Evolutionary conservation across 2,797 vertebrate species (phyloP), one percentile per base, ranked within the genome.

Genomic region (Trachurus trachurus): DNA sequence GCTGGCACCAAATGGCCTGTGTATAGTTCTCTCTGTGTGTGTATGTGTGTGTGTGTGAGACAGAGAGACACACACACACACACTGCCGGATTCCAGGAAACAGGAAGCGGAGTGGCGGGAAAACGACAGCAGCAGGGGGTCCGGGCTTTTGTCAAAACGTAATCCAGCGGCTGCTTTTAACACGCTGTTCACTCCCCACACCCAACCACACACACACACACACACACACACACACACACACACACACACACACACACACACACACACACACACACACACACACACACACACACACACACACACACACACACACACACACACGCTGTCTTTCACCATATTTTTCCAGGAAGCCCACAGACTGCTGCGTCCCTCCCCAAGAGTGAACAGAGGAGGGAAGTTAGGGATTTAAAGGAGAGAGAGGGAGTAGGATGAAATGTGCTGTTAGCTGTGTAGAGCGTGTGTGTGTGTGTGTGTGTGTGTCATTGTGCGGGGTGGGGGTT

Each of bases 61-160:
- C 67, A 76, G 75, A 79, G 66, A 74, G 69, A 72, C 61, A 85
- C 75, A 87, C 59, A 17, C 63, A 26, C 26, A 26, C 26, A 26
- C 26, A 26, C 26, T 84, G 81, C 78, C 85, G 88, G 83, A 89
- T 90, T 91, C 88, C 84, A 88, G 89, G 89, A 92, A 93, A 91
- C 89, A 92, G 90, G 88, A 93, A 92, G 83, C 87, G 71, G 66
- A 83, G 66, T 92, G 88, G 92, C 89, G 89, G 92, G 89, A 93
- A 93, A 90, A 87, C 85, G 74, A 76, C 75, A 74, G 82, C 88
- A 82, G 71, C 64, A 1, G 87, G 87, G 80, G 81, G 83, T 86
- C 74, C 69, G 52, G 66, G 78, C 89, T 70, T 91, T 93, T 92
- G 89, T 91, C 79, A 83, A 62, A 85, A 81, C 82, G 85, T 90